phyloP scores from a whole-genome alignment of 2,888 invertebrate species.

The Tetanocera ferruginea region DNA sequence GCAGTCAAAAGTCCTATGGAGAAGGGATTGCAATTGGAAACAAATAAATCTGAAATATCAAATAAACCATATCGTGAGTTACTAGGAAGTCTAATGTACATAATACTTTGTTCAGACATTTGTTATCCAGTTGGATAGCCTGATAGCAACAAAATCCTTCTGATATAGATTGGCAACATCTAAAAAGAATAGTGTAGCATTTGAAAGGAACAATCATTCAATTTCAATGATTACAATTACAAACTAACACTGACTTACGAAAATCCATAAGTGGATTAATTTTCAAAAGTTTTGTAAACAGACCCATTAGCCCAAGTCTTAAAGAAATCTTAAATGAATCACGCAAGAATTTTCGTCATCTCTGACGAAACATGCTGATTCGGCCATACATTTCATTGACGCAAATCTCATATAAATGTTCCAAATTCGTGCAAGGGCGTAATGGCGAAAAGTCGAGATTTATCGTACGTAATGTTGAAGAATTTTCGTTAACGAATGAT shows the following conservation, averaged over 20 bases:
- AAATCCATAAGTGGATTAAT: conserved; percentile 11
- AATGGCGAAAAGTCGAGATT: conserved; percentile 18
- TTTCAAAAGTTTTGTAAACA: conserved; percentile 18
- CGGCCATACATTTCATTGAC: conserved; percentile 1
- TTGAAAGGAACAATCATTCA: background rate
- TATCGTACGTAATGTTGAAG: no score
- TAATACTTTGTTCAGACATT: background rate
- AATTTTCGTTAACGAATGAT: conserved; percentile 13
- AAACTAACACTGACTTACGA: no score
- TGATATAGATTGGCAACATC: background rate
- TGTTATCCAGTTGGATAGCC: background rate
- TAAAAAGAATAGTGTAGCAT: background rate
- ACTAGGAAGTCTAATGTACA: background rate
- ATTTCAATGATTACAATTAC: no score
- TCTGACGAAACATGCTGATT: conserved; percentile 26
- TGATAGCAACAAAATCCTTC: background rate
- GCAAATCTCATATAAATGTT: conserved; percentile 24
- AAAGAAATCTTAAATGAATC: no score
- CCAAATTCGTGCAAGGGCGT: background rate
- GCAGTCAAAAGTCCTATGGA: background rate
- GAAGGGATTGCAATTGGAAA: background rate
- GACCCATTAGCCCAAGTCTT: background rate
- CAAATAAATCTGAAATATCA: no score
- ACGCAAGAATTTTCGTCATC: no score
- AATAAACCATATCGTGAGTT: background rate